Percentiles rank a stretch among this genome's conserved stretches.
These are phyloP conservation scores for Aspidoscelis tigris DNA, from an alignment of 2,113 vertebrate species.

Conservation along the genomic window DNA sequence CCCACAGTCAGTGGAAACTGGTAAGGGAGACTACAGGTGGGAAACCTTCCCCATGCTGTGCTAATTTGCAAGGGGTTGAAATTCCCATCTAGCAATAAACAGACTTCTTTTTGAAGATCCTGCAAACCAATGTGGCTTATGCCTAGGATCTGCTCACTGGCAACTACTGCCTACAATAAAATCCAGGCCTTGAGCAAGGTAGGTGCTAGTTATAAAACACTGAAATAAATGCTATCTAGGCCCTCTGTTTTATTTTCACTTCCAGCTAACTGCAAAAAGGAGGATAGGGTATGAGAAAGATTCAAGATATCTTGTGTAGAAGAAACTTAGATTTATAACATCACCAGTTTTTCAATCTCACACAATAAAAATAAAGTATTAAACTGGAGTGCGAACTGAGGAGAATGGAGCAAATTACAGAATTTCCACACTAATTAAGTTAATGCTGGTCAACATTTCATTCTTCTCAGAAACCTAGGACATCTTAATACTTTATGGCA, in stretches of 20 bases:
- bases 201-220: not conserved
- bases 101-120: too few relatives aligned
- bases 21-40: too few relatives aligned
- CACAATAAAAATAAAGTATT: not conserved
- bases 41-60: too few relatives aligned
- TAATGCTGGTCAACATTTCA: not conserved
- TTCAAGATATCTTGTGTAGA: not conserved
- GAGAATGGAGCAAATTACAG: not conserved
- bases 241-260: not conserved
- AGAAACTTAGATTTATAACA: not conserved
- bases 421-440: not conserved
- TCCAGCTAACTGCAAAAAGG: not conserved
- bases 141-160: too few relatives aligned
- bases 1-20: too few relatives aligned
- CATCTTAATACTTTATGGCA: not conserved
- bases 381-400: too few relatives aligned
- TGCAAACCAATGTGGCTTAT: too few relatives aligned
- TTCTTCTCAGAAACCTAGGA: not conserved
- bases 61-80: too few relatives aligned
- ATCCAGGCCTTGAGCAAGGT: not conserved
- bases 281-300: not conserved
- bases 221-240: not conserved
- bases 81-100: too few relatives aligned
- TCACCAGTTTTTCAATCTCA: not conserved
- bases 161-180: not conserved